A percentile compares a stretch with the other conserved stretches of the same genome.
Conservation (phyloP, 2,888 invertebrate species). For the Drosophila subsilvestris region DNA sequence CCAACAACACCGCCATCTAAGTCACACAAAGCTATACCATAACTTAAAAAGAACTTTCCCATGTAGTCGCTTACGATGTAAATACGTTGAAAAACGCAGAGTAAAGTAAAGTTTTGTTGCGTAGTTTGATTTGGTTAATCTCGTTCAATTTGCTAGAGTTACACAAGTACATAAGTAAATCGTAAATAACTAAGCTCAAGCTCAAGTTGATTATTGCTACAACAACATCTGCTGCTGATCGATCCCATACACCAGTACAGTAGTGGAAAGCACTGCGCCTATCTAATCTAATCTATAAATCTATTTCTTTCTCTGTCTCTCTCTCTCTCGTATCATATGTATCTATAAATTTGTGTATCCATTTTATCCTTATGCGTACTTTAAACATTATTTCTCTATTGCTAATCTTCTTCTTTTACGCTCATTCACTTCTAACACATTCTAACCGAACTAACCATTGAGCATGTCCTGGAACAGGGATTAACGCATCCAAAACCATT, state of each 20-base stretch:
- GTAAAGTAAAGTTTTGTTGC: slow-evolving; percentile 33
- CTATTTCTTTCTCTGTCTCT: not conserved
- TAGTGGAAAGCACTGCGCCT: slow-evolving; percentile 5
- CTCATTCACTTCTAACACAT: slow-evolving; percentile 63
- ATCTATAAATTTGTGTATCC: slow-evolving; percentile 27
- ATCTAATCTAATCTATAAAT: not conserved
- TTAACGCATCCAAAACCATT: slow-evolving; percentile 72
- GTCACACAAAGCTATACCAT: not conserved
- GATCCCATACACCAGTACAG: not conserved
- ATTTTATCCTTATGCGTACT: slow-evolving; percentile 25
- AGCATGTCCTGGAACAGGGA: slow-evolving; percentile 55
- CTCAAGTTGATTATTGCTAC: not conserved
- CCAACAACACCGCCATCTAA: not conserved
- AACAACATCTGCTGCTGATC: slow-evolving; percentile 22
- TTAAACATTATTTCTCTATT: slow-evolving; percentile 33
- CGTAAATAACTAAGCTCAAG: not conserved
- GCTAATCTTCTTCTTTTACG: slow-evolving; percentile 48
- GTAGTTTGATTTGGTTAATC: slow-evolving; percentile 36
- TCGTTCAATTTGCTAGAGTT: slow-evolving; percentile 1
- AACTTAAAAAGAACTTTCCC: not conserved
- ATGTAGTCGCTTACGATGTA: slow-evolving; percentile 21
- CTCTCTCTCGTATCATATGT: slow-evolving; percentile 15
- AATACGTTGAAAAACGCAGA: slow-evolving; percentile 23
- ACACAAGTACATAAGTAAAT: slow-evolving; percentile 11
- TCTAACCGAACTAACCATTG: slow-evolving; percentile 49